A percentile compares a stretch with the other conserved stretches of the same genome.
Conservation (phyloP, 2,888 invertebrate genomes). For the Gymnocheta viridis region DNA sequence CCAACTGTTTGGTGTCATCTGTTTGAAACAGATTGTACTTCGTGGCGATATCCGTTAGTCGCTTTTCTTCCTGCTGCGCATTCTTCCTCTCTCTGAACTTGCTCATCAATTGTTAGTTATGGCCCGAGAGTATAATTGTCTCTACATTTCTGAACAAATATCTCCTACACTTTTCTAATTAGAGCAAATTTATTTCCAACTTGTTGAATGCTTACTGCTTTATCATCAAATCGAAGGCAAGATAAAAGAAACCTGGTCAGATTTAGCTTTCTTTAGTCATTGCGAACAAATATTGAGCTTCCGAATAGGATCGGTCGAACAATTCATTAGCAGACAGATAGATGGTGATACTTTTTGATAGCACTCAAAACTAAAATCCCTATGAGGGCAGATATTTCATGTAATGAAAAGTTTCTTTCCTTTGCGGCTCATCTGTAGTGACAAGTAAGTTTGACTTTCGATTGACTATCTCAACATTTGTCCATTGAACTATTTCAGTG, state of each 20-base stretch:
- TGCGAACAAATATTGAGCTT: conserved; percentile 55
- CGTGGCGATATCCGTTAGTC: too few relatives aligned
- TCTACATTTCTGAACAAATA: too few relatives aligned
- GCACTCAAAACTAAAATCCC: conserved; percentile 55
- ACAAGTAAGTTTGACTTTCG: conserved; percentile 31
- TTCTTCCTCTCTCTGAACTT: not conserved
- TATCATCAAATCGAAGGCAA: too few relatives aligned
- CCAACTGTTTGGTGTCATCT: too few relatives aligned
- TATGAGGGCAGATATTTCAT: conserved; percentile 3
- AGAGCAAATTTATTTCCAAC: conserved; percentile 37
- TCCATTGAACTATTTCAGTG: conserved; percentile 26
- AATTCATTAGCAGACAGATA: conserved; percentile 59
- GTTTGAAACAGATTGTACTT: too few relatives aligned
- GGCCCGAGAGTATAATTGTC: too few relatives aligned
- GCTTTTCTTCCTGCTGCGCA: too few relatives aligned
- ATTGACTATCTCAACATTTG: conserved; percentile 47
- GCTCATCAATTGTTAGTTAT: conserved; percentile 8
- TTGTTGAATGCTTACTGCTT: conserved; percentile 42
- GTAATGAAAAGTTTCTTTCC: not conserved
- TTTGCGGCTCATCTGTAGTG: conserved; percentile 35
- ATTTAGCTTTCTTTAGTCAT: conserved; percentile 57
- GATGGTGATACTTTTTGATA: conserved; percentile 62
- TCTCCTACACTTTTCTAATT: too few relatives aligned
- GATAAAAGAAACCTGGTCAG: conserved; percentile 47
- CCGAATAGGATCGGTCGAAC: conserved; percentile 53